These are phyloP conservation scores for Dione vanillae DNA, from an alignment of 2,888 invertebrate genomes.

Conservation along the genomic window DNA sequence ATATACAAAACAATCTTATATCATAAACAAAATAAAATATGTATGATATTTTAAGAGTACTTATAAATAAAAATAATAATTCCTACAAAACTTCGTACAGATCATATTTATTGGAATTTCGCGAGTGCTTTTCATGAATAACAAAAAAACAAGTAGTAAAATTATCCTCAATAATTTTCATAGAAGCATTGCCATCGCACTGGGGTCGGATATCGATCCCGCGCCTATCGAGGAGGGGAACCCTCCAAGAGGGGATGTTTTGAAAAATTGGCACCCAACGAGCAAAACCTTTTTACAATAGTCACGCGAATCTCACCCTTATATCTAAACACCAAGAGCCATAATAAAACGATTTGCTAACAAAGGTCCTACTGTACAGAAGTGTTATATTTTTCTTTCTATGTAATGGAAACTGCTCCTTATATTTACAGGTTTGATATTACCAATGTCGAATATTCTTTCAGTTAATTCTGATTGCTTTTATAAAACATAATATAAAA, in stretches of 20 bases:
- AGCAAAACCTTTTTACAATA: slow-evolving; percentile 57
- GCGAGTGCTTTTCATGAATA: slow-evolving; percentile 6
- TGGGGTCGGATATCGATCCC: slow-evolving; percentile 78
- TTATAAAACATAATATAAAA: not conserved
- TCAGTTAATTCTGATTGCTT: not conserved
- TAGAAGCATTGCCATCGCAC: slow-evolving; percentile 66
- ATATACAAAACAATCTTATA: no score
- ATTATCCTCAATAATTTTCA: slow-evolving; percentile 49
- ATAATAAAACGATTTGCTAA: slow-evolving; percentile 27
- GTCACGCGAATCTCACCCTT: slow-evolving; percentile 46
- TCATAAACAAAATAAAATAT: no score
- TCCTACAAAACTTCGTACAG: not conserved
- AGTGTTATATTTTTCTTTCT: slow-evolving; percentile 36
- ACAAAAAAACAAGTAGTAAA: slow-evolving; percentile 16
- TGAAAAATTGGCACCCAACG: slow-evolving; percentile 82
- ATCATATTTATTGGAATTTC: not conserved
- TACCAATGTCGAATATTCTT: slow-evolving; percentile 13
- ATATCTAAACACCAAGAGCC: slow-evolving; percentile 38
- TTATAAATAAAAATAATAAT: not conserved
- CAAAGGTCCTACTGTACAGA: slow-evolving; percentile 36
- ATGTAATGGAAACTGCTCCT: slow-evolving; percentile 34
- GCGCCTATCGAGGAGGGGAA: slow-evolving; percentile 75
- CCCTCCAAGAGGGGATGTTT: slow-evolving; percentile 75
- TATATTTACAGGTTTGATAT: slow-evolving; percentile 19
- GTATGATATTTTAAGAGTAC: not conserved